Evolutionary conservation across 2,797 vertebrate species (phyloP).

Genomic region (Oreortyx pictus): DNA sequence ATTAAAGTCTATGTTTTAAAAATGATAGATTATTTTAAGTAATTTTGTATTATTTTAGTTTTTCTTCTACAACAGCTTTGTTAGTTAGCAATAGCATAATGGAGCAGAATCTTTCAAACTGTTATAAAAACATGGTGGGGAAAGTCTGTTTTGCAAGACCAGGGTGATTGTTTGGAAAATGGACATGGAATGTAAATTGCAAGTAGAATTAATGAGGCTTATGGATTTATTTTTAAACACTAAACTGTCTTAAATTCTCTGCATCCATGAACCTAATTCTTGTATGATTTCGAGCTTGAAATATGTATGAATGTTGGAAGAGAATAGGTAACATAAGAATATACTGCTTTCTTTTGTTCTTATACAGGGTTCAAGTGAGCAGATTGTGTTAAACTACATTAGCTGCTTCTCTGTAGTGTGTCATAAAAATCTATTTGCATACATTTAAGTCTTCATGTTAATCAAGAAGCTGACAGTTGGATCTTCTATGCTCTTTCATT

Average conservation of each 20-base stretch:
- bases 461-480: background rate
- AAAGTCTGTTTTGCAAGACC: background rate
- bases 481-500: background rate
- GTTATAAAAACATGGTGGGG: background rate
- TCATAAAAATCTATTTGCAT: background rate
- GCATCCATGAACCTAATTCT: background rate
- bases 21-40: background rate
- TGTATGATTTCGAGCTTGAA: background rate
- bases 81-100: background rate
- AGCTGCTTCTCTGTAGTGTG: background rate
- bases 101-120: background rate
- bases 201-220: background rate
- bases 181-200: background rate
- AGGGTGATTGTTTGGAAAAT: background rate
- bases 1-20: background rate
- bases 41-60: background rate
- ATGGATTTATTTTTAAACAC: background rate
- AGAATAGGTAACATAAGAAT: background rate
- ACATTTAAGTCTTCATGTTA: background rate
- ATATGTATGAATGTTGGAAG: background rate
- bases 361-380: background rate
- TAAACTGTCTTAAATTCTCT: background rate
- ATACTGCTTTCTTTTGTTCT: background rate
- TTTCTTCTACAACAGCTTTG: background rate
- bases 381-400: constrained; percentile 1